Evolutionary conservation across 92 coral and sea anemone species (phyloP).

Genomic region (Micromussa lordhowensis): DNA sequence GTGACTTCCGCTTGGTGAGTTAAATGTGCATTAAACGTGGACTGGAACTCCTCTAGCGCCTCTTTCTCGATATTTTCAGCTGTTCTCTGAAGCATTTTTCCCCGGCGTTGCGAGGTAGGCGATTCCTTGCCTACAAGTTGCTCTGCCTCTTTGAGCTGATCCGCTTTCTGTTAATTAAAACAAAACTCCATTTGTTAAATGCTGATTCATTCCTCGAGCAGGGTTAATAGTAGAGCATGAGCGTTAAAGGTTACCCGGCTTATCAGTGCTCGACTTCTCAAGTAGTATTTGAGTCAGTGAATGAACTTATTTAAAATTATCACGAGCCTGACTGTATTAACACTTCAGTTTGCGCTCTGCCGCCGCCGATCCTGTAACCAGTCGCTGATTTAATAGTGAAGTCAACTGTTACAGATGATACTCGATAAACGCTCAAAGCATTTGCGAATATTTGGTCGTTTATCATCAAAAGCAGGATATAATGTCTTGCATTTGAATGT

Average conservation of each 20-base stretch:
- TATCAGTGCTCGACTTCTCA: conserved; percentile 23
- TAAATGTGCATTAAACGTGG: conserved; percentile 59
- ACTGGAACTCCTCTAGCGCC: conserved; percentile 67
- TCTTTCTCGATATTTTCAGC: conserved; percentile 79
- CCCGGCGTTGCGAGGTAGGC: conserved; percentile 74
- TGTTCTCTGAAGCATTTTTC: conserved; percentile 71
- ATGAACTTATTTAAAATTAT: background rate
- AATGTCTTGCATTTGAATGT: background rate
- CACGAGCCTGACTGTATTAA: background rate
- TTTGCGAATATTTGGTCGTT: conserved; percentile 7
- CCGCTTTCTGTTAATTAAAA: conserved; percentile 63
- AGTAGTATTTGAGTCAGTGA: background rate
- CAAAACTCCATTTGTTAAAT: conserved; percentile 29
- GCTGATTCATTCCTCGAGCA: background rate
- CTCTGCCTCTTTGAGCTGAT: conserved; percentile 67
- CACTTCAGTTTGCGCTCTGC: background rate
- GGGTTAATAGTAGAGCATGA: background rate
- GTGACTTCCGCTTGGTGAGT: conserved; percentile 63
- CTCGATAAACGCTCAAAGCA: background rate
- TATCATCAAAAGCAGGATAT: background rate
- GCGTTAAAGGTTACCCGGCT: background rate
- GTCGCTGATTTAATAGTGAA: background rate
- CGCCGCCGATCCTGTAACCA: background rate
- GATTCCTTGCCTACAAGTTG: conserved; percentile 54
- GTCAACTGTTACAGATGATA: background rate